Evolutionary conservation across 2,888 invertebrate genomes (phyloP), one percentile per base, ranked within the genome.

Genomic region (Andrena hattorfiana): DNA sequence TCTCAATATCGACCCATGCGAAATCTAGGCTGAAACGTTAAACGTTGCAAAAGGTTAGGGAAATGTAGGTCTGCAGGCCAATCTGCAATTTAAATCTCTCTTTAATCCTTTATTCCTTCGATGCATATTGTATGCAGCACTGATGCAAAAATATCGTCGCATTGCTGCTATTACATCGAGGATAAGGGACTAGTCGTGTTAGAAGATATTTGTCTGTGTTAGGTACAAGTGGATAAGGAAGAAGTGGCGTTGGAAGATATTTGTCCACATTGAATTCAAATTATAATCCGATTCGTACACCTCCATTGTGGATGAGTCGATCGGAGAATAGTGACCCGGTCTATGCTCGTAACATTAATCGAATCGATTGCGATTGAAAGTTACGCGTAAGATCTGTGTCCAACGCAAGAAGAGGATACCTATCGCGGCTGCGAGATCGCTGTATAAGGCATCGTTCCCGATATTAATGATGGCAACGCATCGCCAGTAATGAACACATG

Each of bases 401-500:
- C 35, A 54, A 13, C 32, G 60, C 28, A 70, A 60, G 30, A 72
- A 68, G 67, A 71, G 56, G 79, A 60, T 66, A 60, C 49, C 81
- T 66, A 75, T 81, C 72, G 51, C 35, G 56, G 48, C 23, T 42
- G 62, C 28, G 71, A 73, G 49, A 63, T 56, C 60, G 66, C 81
- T 83, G 76, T 78, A 83, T 81, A 85, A 87, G 85, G 85, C 78
- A 75, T 87, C 83, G 83, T 85, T 85, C 81, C 59, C 78, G 74
- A 87, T 87, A 87, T 87, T 87, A 87, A 87, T 87, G 85, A 87
- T 85, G 83, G 83, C 85, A 85, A 85, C 75, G 81, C 81, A 87
- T 87, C 77, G 78, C 76, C 62, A 54, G 81, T 89, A 88, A 90
- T 91, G 89, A 91, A 90, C 86, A 87, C 88, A 85, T 87, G 85